Evolutionary conservation across 1,140 invertebrate species (phyloP).

Genomic region (Vanessa tameamea): DNA sequence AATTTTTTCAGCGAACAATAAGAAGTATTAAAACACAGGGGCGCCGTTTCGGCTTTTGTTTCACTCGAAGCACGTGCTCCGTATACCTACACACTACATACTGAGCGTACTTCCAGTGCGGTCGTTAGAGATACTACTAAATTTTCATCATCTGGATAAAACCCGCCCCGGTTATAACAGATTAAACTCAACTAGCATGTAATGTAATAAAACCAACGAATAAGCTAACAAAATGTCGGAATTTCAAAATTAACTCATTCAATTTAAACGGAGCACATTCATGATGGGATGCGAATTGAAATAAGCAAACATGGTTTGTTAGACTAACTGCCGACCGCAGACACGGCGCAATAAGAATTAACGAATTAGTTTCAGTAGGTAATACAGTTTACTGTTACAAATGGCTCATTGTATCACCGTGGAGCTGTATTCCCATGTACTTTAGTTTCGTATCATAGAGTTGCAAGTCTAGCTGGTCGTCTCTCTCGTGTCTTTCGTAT

Average conservation of each 20-base stretch:
- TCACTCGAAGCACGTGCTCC: too few species aligned
- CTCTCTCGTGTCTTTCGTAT: too few species aligned
- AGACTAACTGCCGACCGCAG: constrained; percentile 9
- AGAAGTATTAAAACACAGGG: too few species aligned
- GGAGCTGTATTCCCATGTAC: too few species aligned
- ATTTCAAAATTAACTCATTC: constrained; percentile 36
- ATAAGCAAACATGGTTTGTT: constrained; percentile 19
- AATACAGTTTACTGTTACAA: neutral
- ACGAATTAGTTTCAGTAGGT: neutral
- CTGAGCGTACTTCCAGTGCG: neutral
- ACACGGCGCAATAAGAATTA: neutral
- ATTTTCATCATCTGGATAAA: constrained; percentile 16
- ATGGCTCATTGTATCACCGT: neutral
- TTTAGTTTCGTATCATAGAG: too few species aligned
- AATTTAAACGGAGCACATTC: constrained; percentile 30
- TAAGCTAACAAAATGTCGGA: constrained; percentile 29
- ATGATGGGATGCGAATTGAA: constrained; percentile 30
- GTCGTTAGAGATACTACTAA: constrained; percentile 12
- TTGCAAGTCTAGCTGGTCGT: too few species aligned
- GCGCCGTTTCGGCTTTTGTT: too few species aligned
- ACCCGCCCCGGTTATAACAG: constrained; percentile 11
- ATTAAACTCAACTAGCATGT: constrained; percentile 27
- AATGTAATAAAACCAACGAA: constrained; percentile 29
- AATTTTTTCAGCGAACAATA: too few species aligned
- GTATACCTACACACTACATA: too few species aligned